These are phyloP conservation scores for Malurus splendens DNA, from an alignment of 2,797 vertebrate species.

Conservation along the genomic window DNA sequence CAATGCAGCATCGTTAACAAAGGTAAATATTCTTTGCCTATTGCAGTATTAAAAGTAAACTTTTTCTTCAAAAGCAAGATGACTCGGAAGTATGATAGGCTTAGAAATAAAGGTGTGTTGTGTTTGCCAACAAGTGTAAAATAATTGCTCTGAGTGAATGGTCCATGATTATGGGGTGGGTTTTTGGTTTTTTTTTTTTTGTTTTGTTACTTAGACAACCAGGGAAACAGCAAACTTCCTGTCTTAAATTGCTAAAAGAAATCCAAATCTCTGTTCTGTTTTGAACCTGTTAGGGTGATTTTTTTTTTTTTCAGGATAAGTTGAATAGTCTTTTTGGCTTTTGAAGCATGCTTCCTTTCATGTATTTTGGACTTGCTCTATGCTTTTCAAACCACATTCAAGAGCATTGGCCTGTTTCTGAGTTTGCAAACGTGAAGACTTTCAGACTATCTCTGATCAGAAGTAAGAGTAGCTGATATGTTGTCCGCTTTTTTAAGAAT, in stretches of 20 bases:
- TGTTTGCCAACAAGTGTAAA: not conserved
- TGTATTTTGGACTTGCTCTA: not conserved
- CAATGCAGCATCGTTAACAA: not conserved
- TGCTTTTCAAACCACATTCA: not conserved
- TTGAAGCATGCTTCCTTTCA: not conserved
- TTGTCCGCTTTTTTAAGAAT: not conserved
- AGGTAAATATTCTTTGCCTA: not conserved
- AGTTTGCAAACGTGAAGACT: not conserved
- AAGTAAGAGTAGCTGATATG: not conserved
- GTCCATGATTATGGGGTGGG: rapidly evolving
- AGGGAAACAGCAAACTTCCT: not conserved
- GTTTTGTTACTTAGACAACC: rapidly evolving
- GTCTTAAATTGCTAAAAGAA: not conserved
- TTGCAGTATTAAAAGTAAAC: not conserved
- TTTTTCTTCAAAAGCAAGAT: not conserved
- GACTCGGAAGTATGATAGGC: rapidly evolving
- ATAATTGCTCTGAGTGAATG: not conserved
- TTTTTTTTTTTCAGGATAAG: not conserved
- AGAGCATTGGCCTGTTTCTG: not conserved
- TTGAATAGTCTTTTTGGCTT: not conserved
- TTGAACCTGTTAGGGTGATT: not conserved
- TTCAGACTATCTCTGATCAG: not conserved
- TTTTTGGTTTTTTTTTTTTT: not conserved
- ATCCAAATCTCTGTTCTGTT: not conserved
- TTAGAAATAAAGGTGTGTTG: not conserved